Conservation (phyloP, 92 coral and sea anemone genomes). For the Isaurus tuberculatus region DNA sequence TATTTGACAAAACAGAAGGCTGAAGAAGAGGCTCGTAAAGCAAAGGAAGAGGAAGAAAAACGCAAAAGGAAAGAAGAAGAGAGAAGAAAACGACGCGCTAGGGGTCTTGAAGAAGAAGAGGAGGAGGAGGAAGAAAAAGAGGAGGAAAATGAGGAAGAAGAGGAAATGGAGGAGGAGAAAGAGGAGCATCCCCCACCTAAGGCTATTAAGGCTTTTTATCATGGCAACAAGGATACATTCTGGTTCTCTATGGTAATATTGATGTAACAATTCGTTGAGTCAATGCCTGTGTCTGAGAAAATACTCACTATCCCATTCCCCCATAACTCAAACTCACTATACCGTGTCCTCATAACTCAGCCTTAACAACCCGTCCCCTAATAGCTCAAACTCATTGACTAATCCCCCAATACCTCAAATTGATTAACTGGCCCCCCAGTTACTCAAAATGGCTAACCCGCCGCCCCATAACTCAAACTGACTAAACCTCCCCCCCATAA, state of each 20-base stretch:
- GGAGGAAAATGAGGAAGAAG: conserved; percentile 72
- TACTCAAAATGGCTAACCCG: too few relatives aligned
- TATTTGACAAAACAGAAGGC: conserved; percentile 68
- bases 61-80: conserved; percentile 95
- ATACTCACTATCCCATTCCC: too few relatives aligned
- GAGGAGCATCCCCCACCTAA: conserved; percentile 74
- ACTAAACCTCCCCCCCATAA: too few relatives aligned
- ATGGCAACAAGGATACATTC: conserved; percentile 83
- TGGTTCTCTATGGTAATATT: conserved; percentile 86
- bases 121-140: conserved; percentile 68
- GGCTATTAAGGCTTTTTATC: conserved; percentile 88
- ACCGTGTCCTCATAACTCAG: too few relatives aligned
- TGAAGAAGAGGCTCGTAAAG: conserved; percentile 93
- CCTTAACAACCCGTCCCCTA: too few relatives aligned
- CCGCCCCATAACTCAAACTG: too few relatives aligned
- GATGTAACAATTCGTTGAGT: background rate
- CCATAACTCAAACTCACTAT: too few relatives aligned
- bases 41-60: conserved; percentile 91
- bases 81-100: conserved; percentile 85
- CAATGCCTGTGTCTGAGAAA: too few relatives aligned
- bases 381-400: too few relatives aligned
- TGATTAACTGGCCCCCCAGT: too few relatives aligned
- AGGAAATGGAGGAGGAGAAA: conserved; percentile 61
- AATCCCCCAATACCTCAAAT: too few relatives aligned
- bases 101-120: conserved; percentile 88